Percentiles rank a stretch among this genome's conserved stretches.
Evolutionary conservation across 2,797 vertebrate species (phyloP).

Genomic region (Ctenopoma kingsleyae): DNA sequence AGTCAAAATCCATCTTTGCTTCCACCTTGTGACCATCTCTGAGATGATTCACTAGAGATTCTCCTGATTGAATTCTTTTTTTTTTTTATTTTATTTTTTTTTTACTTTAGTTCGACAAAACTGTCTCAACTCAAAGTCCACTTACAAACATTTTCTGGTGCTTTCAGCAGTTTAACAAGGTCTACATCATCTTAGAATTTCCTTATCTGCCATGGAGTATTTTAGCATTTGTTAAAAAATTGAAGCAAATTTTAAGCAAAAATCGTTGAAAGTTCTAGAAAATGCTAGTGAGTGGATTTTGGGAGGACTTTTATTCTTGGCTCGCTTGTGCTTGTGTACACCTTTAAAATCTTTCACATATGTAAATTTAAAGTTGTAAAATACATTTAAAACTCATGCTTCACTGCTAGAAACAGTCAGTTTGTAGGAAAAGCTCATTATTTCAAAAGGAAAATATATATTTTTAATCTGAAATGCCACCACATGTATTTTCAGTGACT

Average conservation of each 20-base stretch:
- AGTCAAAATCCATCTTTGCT: slow-evolving; percentile 13
- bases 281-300: not conserved
- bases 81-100: not conserved
- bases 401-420: not conserved
- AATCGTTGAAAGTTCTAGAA: not conserved
- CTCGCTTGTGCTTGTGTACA: not conserved
- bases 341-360: not conserved
- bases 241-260: not conserved
- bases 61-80: not conserved
- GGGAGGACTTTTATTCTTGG: not conserved
- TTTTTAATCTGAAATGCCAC: not conserved
- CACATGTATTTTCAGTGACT: not conserved
- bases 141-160: not conserved
- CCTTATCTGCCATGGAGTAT: not conserved
- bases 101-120: not conserved
- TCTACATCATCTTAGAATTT: not conserved
- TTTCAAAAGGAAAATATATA: not conserved
- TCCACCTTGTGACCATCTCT: slow-evolving; percentile 25
- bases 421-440: not conserved
- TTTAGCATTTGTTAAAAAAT: too few relatives aligned
- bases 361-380: not conserved
- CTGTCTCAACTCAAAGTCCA: not conserved
- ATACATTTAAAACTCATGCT: not conserved
- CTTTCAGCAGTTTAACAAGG: not conserved
- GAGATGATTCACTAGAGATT: not conserved